Base-by-base conservation (phyloP, 2,888 invertebrate genomes). In the Marronus borbonicus region DNA sequence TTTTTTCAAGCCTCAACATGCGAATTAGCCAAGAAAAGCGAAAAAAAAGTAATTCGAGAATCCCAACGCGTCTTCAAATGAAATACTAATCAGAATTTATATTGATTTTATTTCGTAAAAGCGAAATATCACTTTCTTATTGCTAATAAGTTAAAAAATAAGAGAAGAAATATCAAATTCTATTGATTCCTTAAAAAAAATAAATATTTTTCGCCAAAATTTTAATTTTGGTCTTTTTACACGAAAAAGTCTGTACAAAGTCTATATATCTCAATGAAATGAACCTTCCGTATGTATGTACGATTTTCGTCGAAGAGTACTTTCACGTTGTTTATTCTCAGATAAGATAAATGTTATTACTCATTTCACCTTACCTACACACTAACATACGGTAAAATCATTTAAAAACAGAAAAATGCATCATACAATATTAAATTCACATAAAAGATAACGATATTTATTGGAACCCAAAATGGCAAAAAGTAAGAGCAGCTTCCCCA, bases 271-370 rank as follows among this genome's bases (percentile, higher is more conserved):
- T 65, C 36, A 39, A 65, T 65, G n/a, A 65, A 39, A 17, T 65
- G 31, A 65, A 39, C 44, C 17, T 39, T 3, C 8, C 31, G 8
- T 24, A 1, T 24, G 24, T 24, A 24, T 65, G 17, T 17, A 65
- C 39, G 36, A n/a, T 17, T 55, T 55, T 55, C 5, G 17, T 55
- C 31, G 2, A 24, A 31, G 31, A 31, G 17, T 55, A n/a, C 52
- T 17, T 17, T 55, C 28, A 50, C 17, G 44, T 4, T 49, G 24
- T 50, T 50, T 49, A 50, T 50, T 68, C 12, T 10, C 20, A 49
- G 68, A 68, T 68, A 68, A 68, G 68, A 68, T 68, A 68, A 68
- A 50, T 24, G 49, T 4, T 24, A 24, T 68, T 68, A 68, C 44
- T 49, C 44, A 44, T 68, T 50, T 28, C n/a, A 66, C 14, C 1